A percentile compares a stretch with the other conserved stretches of the same genome.
Conservation (phyloP, 2,113 vertebrate species). For the Chaenocephalus aceratus region DNA sequence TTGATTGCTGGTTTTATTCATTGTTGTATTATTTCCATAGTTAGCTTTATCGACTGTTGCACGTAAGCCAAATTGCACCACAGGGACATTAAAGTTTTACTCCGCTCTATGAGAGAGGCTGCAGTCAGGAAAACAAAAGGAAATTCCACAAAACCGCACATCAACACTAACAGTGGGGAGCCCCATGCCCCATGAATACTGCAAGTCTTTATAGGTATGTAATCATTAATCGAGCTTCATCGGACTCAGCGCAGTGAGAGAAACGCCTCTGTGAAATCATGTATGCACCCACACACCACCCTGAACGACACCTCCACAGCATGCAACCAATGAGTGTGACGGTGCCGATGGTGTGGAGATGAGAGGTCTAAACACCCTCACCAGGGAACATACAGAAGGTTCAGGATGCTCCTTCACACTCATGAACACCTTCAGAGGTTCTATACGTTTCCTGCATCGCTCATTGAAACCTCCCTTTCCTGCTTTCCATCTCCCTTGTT, state of each 20-base stretch:
- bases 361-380: constrained; percentile 58
- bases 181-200: constrained; percentile 11
- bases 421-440: background rate
- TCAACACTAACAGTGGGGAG: constrained; percentile 49
- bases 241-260: constrained; percentile 39
- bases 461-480: constrained; percentile 20
- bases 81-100: background rate
- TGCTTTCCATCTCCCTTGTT: constrained; percentile 33
- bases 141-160: constrained; percentile 46
- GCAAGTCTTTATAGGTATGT: constrained; percentile 16
- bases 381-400: constrained; percentile 70
- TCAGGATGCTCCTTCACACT: constrained; percentile 61
- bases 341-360: constrained; percentile 33
- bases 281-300: background rate
- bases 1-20: background rate
- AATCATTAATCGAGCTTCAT: constrained; percentile 65
- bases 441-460: background rate
- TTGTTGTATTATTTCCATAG: background rate
- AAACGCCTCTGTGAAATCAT: background rate
- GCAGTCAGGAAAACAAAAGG: constrained; percentile 40
- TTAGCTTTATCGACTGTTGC: constrained; percentile 4
- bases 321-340: constrained; percentile 36
- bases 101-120: background rate
- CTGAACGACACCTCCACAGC: constrained; percentile 49
- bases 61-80: background rate